Base-by-base conservation (phyloP, 2,797 vertebrate species). In the Rhyacichthys aspro region DNA sequence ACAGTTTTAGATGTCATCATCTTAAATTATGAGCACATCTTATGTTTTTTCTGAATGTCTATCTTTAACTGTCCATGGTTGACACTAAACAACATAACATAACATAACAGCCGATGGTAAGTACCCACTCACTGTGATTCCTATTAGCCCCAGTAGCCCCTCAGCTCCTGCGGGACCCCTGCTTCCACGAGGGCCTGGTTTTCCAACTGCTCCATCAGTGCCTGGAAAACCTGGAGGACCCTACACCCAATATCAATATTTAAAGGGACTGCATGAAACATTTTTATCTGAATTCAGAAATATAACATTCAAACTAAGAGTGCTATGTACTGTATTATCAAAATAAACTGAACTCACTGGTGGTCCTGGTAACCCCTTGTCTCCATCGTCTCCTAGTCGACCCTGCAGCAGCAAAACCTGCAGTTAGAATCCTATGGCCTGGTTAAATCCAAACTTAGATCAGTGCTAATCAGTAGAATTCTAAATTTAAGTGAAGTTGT, bases 91-190 rank as follows among this genome's bases (percentile, higher is more conserved):
- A 16, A 15, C 3, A 34, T 11, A n/a, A n/a, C n/a, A n/a, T n/a
- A n/a, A n/a, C n/a, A 36, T 15, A 78, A 56, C 71, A 59, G 59
- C 48, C 12, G 11, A 72, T 38, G 45, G 55, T 68, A 67, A 73
- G 55, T 55, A 74, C 80, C 85, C 72, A 93, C 94, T 94, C 91
- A 97, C 95, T 83, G 76, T 87, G 81, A 90, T 92, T 82, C 95
- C 95, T 57, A 80, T 15, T 0, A 74, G 86, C 3, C 95, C 95
- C 14, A 65, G 67, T 61, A 63, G 73, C 8, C 95, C 95, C 2
- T 79, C 59, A 7, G 44, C 50, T 59, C 95, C 95, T n/a, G 60
- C 59, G 11, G 72, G n/a, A 0, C 95, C 95, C 0, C 37, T 67
- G 37, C 89, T 91, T 76, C 95, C 95, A 1, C 44, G 75, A 2